These are phyloP conservation scores for Hypocryptadius cinnamomeus DNA, from an alignment of 2,113 vertebrate species.

Conservation along the genomic window DNA sequence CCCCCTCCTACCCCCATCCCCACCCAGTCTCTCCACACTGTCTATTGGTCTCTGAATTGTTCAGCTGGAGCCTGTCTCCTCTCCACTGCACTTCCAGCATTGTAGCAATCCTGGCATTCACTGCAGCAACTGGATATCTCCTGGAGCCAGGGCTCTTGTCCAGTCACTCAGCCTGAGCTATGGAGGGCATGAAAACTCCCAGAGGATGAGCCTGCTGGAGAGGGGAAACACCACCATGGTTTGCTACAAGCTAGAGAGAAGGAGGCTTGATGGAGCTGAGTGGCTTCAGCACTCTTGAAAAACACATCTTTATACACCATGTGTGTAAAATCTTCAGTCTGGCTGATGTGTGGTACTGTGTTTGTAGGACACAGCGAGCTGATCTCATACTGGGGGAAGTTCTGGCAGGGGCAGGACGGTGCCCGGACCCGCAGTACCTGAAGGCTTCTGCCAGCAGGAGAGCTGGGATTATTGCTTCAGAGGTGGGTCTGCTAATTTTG, in stretches of 20 bases:
- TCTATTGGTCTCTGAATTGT: background rate
- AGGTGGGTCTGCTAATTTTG: background rate
- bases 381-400: rapidly evolving
- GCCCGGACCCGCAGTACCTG: rapidly evolving
- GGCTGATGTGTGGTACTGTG: background rate
- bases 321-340: background rate
- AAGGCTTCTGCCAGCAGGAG: background rate
- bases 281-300: background rate
- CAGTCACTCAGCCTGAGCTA: background rate
- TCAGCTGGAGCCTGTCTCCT: background rate
- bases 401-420: background rate
- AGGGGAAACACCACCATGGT: rapidly evolving
- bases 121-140: background rate
- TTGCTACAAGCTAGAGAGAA: background rate
- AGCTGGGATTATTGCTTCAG: background rate
- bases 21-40: rapidly evolving
- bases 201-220: background rate
- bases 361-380: rapidly evolving
- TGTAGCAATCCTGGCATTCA: background rate
- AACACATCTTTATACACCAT: background rate
- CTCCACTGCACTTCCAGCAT: background rate
- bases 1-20: background rate
- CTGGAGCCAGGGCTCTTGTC: background rate
- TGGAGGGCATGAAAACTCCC: background rate
- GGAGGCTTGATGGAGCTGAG: background rate